These are phyloP conservation scores for Lymantria monacha DNA, from an alignment of 2,888 invertebrate genomes.

Conservation along the genomic window DNA sequence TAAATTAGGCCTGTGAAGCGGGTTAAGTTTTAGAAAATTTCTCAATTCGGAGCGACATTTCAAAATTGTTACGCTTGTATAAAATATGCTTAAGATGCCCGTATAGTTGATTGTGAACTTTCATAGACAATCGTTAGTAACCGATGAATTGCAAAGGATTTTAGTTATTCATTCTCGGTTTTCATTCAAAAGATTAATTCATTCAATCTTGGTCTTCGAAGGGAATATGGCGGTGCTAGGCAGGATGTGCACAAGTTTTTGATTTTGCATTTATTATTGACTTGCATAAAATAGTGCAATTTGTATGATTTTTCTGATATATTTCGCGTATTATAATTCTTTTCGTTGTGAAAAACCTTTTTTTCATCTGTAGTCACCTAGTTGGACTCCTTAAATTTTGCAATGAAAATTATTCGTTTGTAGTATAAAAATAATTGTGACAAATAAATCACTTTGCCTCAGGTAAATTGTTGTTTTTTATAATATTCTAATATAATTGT, in stretches of 20 bases:
- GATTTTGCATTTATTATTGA: conserved; percentile 62
- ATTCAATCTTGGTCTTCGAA: conserved; percentile 52
- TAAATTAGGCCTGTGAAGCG: no score
- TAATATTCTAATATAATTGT: conserved; percentile 23
- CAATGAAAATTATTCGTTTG: conserved; percentile 78
- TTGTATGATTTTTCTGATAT: conserved; percentile 39
- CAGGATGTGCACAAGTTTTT: conserved; percentile 77
- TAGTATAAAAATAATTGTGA: conserved; percentile 82
- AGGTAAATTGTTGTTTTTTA: conserved; percentile 68
- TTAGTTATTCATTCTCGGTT: conserved; percentile 28
- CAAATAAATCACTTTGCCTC: conserved; percentile 69
- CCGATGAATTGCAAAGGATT: conserved; percentile 28
- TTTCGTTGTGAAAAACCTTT: conserved; percentile 39
- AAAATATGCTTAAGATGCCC: no score
- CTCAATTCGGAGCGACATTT: no score
- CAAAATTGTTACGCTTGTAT: no score
- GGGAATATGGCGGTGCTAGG: conserved; percentile 79
- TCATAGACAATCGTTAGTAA: not conserved
- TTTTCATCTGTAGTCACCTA: conserved; percentile 32
- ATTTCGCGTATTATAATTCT: conserved; percentile 39
- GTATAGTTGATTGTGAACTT: no score
- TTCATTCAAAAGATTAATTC: conserved; percentile 19
- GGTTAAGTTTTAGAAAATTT: no score
- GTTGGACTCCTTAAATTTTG: conserved; percentile 56
- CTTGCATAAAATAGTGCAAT: conserved; percentile 50